Evolutionary conservation across 2,113 vertebrate genomes (phyloP), one percentile per base, ranked within the genome.

Genomic region (Cynopterus brachyotis): DNA sequence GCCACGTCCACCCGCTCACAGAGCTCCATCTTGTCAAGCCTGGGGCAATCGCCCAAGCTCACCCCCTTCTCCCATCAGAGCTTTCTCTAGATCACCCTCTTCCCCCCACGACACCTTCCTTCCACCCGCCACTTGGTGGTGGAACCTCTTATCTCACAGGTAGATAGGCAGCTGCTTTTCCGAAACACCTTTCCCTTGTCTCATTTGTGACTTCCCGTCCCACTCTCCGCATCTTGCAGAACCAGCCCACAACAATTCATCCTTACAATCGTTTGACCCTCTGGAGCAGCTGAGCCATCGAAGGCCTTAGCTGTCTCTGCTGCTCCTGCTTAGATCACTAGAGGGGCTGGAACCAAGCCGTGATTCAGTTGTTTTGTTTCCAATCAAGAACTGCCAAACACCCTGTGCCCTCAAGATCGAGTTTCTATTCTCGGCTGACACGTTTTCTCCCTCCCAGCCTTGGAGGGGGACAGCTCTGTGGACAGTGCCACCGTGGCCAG

Each of bases 101-200:
- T 50, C 26, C 70, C 19, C 26, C 26, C 45, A 3, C 0, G 1
- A 9, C 35, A 55, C 82, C 32, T 35, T 10, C 55, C 69, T 47
- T 53, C 35, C 1, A 0, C 22, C 42, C 20, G 26, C 20, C 6
- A 3, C 24, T 5, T 3, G 28, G 45, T 10, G 1, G 13, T 37
- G 32, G 35, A n/a, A 9, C 50, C 32, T 64, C 73, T 16, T n/a
- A 4, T 4, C 45, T 53, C 35, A 20, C n/a, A 55, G 22, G 57
- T 30, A 2, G 42, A 28, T n/a, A 55, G 8, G 30, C 0, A 2
- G 57, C 4, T 30, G 72, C 76, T 86, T 93, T 50, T 47, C 87
- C 55, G 4, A 4, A 76, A 96, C n/a, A 17, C 37, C 40, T 79
- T 30, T 20, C 2, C 40, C 53, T 24, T 15, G 15, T 42, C 45